A percentile compares a stretch with the other conserved stretches of the same genome.
Conservation (phyloP, 2,797 vertebrate genomes). For the Brotula barbata region DNA sequence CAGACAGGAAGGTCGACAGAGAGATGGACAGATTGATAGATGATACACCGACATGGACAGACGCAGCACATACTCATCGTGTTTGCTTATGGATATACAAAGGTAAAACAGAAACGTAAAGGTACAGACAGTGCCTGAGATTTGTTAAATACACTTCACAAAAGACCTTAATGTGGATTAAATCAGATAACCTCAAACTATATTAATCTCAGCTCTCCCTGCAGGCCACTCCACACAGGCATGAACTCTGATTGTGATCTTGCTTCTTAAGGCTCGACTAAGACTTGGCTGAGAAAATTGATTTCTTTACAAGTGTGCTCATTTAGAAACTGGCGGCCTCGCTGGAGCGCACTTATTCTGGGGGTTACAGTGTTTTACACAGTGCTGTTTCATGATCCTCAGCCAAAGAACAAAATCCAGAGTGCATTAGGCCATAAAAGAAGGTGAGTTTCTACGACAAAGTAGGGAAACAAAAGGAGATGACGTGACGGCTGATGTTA, state of each 20-base stretch:
- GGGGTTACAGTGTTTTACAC: constrained; percentile 13
- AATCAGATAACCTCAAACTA: constrained; percentile 26
- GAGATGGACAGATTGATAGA: background rate
- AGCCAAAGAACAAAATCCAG: background rate
- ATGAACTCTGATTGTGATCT: constrained; percentile 34
- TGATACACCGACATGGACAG: constrained; percentile 4
- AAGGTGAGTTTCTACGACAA: too few species aligned
- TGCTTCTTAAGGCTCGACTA: constrained; percentile 15
- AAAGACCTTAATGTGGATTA: constrained; percentile 32
- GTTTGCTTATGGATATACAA: background rate
- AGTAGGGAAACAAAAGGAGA: too few species aligned
- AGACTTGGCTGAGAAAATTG: constrained; percentile 29
- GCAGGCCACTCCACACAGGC: constrained; percentile 32
- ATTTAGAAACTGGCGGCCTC: constrained; percentile 27
- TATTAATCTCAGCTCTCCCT: constrained; percentile 23
- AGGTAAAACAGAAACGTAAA: background rate
- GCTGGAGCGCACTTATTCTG: constrained; percentile 16
- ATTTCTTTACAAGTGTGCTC: constrained; percentile 33
- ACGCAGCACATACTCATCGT: constrained; percentile 3
- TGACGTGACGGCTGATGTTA: too few species aligned
- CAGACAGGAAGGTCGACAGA: background rate
- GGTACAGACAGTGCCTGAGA: constrained; percentile 3
- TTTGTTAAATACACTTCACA: constrained; percentile 21
- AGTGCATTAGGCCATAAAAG: constrained; percentile 1
- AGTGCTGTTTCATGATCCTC: constrained; percentile 12